A percentile compares a stretch with the other conserved stretches of the same genome.
Conservation (phyloP, 92 coral and sea anemone species). For the Porites rus region DNA sequence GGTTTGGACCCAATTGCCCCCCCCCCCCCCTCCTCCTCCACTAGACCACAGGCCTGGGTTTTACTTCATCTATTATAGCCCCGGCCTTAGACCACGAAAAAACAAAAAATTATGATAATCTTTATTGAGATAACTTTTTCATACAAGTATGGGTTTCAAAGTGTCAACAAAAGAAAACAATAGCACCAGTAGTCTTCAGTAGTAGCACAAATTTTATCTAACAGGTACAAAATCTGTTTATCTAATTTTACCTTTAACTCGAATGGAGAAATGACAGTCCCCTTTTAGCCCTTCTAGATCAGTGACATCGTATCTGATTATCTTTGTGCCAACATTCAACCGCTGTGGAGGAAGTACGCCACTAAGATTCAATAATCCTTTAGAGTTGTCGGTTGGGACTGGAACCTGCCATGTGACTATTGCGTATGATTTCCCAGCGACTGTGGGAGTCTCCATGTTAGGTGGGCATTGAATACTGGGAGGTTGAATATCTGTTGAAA, state of each 20-base stretch:
- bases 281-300: conserved; percentile 40
- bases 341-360: conserved; percentile 35
- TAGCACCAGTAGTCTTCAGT: too few relatives aligned
- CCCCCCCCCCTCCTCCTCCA: too few relatives aligned
- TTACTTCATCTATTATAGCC: too few relatives aligned
- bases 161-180: too few relatives aligned
- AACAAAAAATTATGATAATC: too few relatives aligned
- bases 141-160: too few relatives aligned
- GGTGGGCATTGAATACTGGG: conserved; percentile 57
- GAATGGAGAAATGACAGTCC: conserved; percentile 45
- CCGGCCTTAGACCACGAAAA: too few relatives aligned
- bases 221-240: not conserved
- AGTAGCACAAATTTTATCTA: not conserved
- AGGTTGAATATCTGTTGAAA: conserved; percentile 28
- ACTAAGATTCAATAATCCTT: conserved; percentile 11
- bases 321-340: conserved; percentile 30
- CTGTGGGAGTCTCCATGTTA: conserved; percentile 33
- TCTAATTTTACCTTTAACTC: conserved; percentile 35
- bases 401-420: conserved; percentile 53
- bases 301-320: conserved; percentile 37
- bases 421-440: conserved; percentile 40
- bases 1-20: too few relatives aligned
- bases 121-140: too few relatives aligned
- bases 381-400: conserved; percentile 61
- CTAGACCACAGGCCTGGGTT: too few relatives aligned